Conservation (phyloP, 2,797 vertebrate genomes). For the Iguana delicatissima region DNA sequence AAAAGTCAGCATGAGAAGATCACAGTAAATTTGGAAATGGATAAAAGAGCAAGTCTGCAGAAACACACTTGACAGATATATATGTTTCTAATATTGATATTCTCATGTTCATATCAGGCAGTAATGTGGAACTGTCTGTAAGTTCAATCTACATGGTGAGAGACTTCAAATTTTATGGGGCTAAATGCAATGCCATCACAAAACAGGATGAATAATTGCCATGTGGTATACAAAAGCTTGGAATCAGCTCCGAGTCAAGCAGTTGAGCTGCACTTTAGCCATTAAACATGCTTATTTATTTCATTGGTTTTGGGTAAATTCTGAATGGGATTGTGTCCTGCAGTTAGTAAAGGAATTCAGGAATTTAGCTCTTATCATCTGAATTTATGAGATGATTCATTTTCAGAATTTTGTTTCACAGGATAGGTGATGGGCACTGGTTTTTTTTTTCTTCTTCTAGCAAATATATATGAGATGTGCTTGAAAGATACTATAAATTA, state of each 20-base stretch:
- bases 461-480: slow-evolving; percentile 14
- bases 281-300: not conserved
- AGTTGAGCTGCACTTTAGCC: not conserved
- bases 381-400: not conserved
- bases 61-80: not conserved
- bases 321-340: not conserved
- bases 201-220: not conserved
- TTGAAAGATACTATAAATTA: not conserved
- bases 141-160: not conserved
- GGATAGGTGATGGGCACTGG: not conserved
- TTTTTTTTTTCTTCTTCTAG: slow-evolving; percentile 23
- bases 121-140: not conserved
- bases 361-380: not conserved
- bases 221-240: not conserved
- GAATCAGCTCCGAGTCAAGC: not conserved
- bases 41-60: not conserved
- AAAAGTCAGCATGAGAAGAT: too few relatives aligned
- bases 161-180: not conserved
- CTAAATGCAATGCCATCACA: not conserved
- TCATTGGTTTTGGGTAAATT: not conserved
- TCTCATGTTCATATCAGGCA: not conserved
- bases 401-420: slow-evolving; percentile 35
- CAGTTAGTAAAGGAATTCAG: slow-evolving; percentile 29
- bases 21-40: not conserved
- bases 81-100: not conserved